Evolutionary conservation across 2,113 vertebrate genomes (phyloP), one percentile per base, ranked within the genome.

Genomic region (Phaethornis superciliosus): DNA sequence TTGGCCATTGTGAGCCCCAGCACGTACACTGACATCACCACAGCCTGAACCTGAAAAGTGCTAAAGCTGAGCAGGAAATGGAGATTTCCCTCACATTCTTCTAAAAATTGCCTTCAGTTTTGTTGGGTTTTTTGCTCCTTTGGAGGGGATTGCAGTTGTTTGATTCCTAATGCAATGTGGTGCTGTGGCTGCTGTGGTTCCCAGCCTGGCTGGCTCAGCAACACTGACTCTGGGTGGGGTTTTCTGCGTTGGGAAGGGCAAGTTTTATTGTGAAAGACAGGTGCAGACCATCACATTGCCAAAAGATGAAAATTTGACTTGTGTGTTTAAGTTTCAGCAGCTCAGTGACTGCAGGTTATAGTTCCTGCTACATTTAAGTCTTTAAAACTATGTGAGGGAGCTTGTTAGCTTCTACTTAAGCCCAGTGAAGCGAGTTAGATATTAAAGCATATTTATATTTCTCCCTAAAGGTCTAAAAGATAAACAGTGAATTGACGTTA

Each of bases 61-160:
- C 87, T 46, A 9, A 46, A 56, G 68, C 30, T 71, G 10, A 20
- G 91, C 97, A 97, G 97, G 96, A 98, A 98, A 81, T 27, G 8
- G 42, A 95, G 71, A 78, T 92, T 96, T 93, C 93, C 93, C 93
- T 94, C 81, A 5, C 91, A 86, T 97, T 94, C 95, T 81, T 95
- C 64, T 51, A 86, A 86, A 96, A 93, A 63, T 32, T 44, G 88
- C 44, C 49, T 74, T 85, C 79, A 78, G 71, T 63, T 85, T 67
- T 59, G 85, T 44, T 20, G 19, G 19, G 46, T 21, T 82, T 82
- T 91, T 75, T 82, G 89, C 71, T 46, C 10, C 89, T 71, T 28
- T 33, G 15, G 56, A 70, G 52, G 30, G 87, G 81, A 44, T n/a
- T 52, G 46, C 65, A 6, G 63, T 68, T 67, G 65, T 70, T 89